Evolutionary conservation across 1,140 invertebrate genomes (phyloP).

Genomic region (Kradibia gibbosae): DNA sequence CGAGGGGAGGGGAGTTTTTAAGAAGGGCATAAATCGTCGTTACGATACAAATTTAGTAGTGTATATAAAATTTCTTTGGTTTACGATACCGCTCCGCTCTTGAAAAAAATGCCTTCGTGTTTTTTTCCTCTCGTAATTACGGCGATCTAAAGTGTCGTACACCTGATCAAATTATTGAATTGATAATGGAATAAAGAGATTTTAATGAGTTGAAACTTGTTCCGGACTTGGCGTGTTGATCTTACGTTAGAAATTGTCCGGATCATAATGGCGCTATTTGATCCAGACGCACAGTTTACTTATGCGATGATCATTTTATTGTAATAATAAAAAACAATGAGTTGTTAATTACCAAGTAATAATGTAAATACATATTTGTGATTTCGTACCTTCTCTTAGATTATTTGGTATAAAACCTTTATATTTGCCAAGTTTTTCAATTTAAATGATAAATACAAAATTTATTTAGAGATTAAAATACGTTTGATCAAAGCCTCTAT

Average conservation of each 20-base stretch:
- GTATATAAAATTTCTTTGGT: background rate
- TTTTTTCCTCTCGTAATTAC: conserved; percentile 6
- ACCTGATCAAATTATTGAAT: conserved; percentile 3
- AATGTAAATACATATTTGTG: too few relatives aligned
- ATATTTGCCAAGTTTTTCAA: too few relatives aligned
- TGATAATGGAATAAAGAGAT: background rate
- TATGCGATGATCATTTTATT: too few relatives aligned
- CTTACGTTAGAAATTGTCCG: background rate
- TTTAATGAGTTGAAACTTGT: background rate
- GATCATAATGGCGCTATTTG: background rate
- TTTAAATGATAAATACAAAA: too few relatives aligned
- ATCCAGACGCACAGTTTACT: background rate
- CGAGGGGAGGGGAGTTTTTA: background rate
- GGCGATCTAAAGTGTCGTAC: background rate
- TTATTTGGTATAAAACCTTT: too few relatives aligned
- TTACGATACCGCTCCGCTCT: background rate
- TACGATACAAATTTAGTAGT: background rate
- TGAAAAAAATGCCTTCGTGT: background rate
- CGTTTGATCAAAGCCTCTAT: too few relatives aligned
- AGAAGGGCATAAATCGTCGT: conserved; percentile 2
- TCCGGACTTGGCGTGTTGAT: too few relatives aligned
- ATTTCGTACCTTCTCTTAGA: too few relatives aligned
- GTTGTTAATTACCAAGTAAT: too few relatives aligned
- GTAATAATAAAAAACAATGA: too few relatives aligned
- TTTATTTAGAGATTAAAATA: too few relatives aligned